These are phyloP conservation scores for Etheostoma cragini DNA, from an alignment of 2,113 vertebrate genomes.

Conservation along the genomic window DNA sequence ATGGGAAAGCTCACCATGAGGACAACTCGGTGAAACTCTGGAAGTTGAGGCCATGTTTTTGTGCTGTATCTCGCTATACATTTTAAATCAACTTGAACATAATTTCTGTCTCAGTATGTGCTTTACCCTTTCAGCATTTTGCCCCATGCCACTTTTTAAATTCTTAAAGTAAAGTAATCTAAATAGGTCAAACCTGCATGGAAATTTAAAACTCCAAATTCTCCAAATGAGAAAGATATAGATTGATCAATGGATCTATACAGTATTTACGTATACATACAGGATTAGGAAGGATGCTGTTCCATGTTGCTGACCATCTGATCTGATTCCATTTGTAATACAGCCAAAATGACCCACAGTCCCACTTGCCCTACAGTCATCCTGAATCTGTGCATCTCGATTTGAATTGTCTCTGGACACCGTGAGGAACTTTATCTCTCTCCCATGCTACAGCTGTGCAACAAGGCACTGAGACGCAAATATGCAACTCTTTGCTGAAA, in stretches of 20 bases:
- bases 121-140: constrained; percentile 33
- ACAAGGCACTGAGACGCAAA: background rate
- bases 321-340: background rate
- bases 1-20: constrained; percentile 16
- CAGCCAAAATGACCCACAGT: background rate
- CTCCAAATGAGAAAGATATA: too few relatives aligned
- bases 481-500: constrained; percentile 16
- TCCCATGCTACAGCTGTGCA: constrained; percentile 10
- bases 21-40: constrained; percentile 24
- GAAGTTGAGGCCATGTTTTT: constrained; percentile 51
- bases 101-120: constrained; percentile 26
- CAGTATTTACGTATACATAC: background rate
- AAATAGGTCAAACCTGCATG: background rate
- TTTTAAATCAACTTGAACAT: constrained; percentile 50
- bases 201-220: constrained; percentile 6
- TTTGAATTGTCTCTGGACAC: constrained; percentile 30
- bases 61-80: constrained; percentile 35
- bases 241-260: too few relatives aligned
- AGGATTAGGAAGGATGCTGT: background rate
- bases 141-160: constrained; percentile 33
- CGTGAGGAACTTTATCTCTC: constrained; percentile 1
- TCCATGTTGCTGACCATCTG: background rate
- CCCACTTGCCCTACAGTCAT: background rate
- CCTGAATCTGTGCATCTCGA: constrained; percentile 29
- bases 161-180: constrained; percentile 1